A percentile compares a stretch with the other conserved stretches of the same genome.
Evolutionary conservation across 2,888 invertebrate species (phyloP).

Genomic region (Diachrysia chrysitis): DNA sequence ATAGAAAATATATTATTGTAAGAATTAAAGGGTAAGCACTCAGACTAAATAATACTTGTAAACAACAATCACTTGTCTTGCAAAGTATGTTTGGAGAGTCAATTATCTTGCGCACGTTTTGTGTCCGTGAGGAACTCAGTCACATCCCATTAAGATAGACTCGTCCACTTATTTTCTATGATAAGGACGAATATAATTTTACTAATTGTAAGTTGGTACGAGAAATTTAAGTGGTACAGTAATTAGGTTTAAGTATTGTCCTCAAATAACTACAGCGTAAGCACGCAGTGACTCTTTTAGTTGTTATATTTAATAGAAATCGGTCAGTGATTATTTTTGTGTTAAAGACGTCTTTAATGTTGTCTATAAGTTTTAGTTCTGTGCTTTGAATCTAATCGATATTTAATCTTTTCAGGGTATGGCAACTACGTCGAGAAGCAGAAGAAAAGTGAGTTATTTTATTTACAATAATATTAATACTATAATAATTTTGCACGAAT

Average conservation of each 20-base stretch:
- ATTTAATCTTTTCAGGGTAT: conserved; percentile 79
- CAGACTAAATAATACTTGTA: conserved; percentile 1
- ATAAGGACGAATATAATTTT: conserved; percentile 41
- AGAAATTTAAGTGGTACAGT: conserved; percentile 24
- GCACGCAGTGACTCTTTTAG: conserved; percentile 4
- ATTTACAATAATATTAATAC: background rate
- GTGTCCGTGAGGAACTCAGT: conserved; percentile 24
- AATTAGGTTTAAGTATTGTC: conserved; percentile 17
- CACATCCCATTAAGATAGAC: conserved; percentile 31
- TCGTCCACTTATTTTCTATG: conserved; percentile 36
- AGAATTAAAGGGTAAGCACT: background rate
- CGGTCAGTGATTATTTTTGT: background rate
- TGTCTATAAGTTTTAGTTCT: background rate
- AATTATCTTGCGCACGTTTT: conserved; percentile 24
- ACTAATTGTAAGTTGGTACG: conserved; percentile 36
- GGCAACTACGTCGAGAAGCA: conserved; percentile 72
- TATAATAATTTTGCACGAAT: background rate
- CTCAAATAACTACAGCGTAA: background rate
- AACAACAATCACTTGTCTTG: conserved; percentile 19
- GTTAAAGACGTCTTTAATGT: background rate
- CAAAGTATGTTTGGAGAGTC: conserved; percentile 19
- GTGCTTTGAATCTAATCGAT: conserved; percentile 18
- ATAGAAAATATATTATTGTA: background rate
- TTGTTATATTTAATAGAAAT: background rate
- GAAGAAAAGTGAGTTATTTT: conserved; percentile 70